A percentile compares a stretch with the other conserved stretches of the same genome.
Evolutionary conservation across 2,888 invertebrate genomes (phyloP).

Genomic region (Cetonia aurata): DNA sequence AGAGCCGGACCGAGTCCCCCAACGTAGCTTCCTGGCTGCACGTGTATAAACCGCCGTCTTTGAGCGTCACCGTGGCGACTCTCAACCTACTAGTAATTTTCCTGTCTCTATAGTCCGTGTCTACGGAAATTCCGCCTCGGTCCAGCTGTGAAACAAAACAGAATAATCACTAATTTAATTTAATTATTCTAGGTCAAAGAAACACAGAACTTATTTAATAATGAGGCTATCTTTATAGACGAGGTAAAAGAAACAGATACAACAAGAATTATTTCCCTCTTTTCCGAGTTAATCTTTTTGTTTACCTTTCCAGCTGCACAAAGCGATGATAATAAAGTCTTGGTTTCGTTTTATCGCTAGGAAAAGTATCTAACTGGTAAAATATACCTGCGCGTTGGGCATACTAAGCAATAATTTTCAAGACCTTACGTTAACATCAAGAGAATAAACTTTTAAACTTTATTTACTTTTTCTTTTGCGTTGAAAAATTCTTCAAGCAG

Average conservation of each 20-base stretch:
- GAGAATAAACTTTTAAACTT: neutral
- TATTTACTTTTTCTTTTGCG: neutral
- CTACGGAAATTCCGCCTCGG: slow-evolving; percentile 73
- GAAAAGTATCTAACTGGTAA: neutral
- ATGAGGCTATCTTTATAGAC: slow-evolving; percentile 3
- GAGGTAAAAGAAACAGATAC: neutral
- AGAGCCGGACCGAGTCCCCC: slow-evolving; percentile 72
- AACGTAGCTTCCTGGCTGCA: slow-evolving; percentile 74
- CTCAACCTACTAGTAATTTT: slow-evolving; percentile 73
- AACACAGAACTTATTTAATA: slow-evolving; percentile 36
- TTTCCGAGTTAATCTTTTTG: neutral
- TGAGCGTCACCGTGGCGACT: slow-evolving; percentile 70
- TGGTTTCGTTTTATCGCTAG: neutral
- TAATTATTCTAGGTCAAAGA: slow-evolving; percentile 25
- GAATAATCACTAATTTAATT: slow-evolving; percentile 34
- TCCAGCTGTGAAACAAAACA: slow-evolving; percentile 62
- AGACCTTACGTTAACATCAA: neutral
- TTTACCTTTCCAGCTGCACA: neutral
- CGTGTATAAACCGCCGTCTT: slow-evolving; percentile 74
- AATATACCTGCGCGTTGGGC: neutral
- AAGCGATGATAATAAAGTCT: neutral
- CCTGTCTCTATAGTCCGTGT: slow-evolving; percentile 73
- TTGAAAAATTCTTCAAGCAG: too few species aligned
- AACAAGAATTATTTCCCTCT: slow-evolving; percentile 15
- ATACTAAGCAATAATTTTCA: neutral